A percentile compares a stretch with the other conserved stretches of the same genome.
These are phyloP conservation scores for Pagetopsis macropterus DNA, from an alignment of 2,797 vertebrate genomes.

Conservation along the genomic window DNA sequence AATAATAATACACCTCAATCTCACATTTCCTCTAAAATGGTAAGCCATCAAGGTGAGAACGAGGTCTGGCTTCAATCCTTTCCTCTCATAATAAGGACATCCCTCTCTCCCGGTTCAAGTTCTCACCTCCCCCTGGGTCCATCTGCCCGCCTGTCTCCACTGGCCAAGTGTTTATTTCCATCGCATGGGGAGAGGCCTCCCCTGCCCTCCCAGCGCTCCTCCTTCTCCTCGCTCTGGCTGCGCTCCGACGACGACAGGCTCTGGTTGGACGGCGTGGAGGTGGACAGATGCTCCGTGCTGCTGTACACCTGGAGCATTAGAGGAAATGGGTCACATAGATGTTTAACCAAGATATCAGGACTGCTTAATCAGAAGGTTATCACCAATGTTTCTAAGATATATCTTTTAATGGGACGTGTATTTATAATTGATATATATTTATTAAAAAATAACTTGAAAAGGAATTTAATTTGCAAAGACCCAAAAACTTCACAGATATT, in stretches of 20 bases:
- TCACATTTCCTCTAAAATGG: slow-evolving; percentile 18
- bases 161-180: slow-evolving; percentile 63
- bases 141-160: slow-evolving; percentile 71
- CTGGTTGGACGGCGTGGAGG: slow-evolving; percentile 84
- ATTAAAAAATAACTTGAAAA: no score
- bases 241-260: slow-evolving; percentile 84
- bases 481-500: no score
- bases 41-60: neutral
- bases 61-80: neutral
- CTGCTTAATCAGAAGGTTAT: no score
- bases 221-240: slow-evolving; percentile 89
- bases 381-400: neutral
- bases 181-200: slow-evolving; percentile 72
- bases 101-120: slow-evolving; percentile 13
- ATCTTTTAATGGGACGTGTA: neutral
- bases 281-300: slow-evolving; percentile 91
- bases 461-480: no score
- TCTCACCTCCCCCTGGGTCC: slow-evolving; percentile 79
- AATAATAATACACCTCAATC: neutral
- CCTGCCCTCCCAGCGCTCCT: slow-evolving; percentile 78
- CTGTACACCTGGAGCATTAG: slow-evolving; percentile 87
- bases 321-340: neutral
- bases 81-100: slow-evolving; percentile 25
- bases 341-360: neutral
- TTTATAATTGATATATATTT: no score